A percentile compares a stretch with the other conserved stretches of the same genome.
Evolutionary conservation across 2,113 vertebrate genomes (phyloP).

Genomic region (Neoarius graeffei): DNA sequence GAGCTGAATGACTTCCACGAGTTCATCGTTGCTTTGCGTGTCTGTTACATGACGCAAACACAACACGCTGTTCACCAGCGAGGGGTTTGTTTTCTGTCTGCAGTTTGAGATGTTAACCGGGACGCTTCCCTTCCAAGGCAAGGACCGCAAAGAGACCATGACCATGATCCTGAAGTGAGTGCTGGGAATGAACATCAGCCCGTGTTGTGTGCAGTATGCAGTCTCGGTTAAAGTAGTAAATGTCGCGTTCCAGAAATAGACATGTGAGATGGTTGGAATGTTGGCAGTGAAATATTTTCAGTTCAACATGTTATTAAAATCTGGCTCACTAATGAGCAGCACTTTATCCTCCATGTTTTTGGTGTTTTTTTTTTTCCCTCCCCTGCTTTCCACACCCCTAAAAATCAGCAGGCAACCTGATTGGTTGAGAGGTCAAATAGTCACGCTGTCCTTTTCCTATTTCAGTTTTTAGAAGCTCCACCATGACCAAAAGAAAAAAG

Average conservation of each 20-base stretch:
- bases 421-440: background rate
- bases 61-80: background rate
- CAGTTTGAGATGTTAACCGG: slow-evolving; percentile 89
- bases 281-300: background rate
- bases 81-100: slow-evolving; percentile 23
- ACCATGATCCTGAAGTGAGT: slow-evolving; percentile 88
- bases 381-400: background rate
- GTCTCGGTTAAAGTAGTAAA: background rate
- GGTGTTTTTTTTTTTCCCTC: background rate
- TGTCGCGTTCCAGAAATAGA: background rate
- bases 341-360: background rate
- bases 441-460: background rate
- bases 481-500: background rate
- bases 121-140: slow-evolving; percentile 84
- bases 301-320: background rate
- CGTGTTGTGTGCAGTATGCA: background rate
- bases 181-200: background rate
- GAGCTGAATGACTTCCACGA: background rate
- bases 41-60: background rate
- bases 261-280: background rate
- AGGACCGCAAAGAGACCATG: slow-evolving; percentile 89
- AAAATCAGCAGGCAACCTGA: background rate
- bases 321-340: background rate
- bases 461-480: background rate
- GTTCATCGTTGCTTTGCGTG: background rate